A percentile compares a stretch with the other conserved stretches of the same genome.
These are phyloP conservation scores for Antitype chi DNA, from an alignment of 2,888 invertebrate genomes.

Conservation along the genomic window DNA sequence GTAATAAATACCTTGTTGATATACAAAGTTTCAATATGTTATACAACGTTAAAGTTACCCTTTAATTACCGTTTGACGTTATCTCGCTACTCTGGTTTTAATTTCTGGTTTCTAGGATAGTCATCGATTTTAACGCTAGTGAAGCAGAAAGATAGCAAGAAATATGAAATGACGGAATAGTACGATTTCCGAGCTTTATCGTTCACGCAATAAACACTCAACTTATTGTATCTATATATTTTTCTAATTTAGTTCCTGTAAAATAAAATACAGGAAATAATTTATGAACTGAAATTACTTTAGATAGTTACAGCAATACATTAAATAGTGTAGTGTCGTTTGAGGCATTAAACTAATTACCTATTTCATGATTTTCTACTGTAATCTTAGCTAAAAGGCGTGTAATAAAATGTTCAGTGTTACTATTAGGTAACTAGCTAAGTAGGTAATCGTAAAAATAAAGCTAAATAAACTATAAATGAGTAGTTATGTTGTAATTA, in stretches of 20 bases:
- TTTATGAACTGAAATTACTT: constrained; percentile 10
- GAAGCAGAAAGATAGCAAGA: constrained; percentile 38
- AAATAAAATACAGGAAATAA: constrained; percentile 46
- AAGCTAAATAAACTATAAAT: constrained; percentile 19
- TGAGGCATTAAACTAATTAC: neutral
- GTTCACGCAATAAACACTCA: constrained; percentile 36
- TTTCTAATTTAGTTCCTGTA: constrained; percentile 13
- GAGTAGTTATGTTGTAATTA: constrained; percentile 2
- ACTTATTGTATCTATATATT: constrained; percentile 9
- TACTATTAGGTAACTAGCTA: constrained; percentile 13
- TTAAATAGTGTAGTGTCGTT: constrained; percentile 16
- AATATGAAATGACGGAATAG: constrained; percentile 55
- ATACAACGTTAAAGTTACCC: constrained; percentile 42
- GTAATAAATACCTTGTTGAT: constrained; percentile 47
- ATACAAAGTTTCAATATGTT: constrained; percentile 47
- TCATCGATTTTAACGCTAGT: constrained; percentile 37
- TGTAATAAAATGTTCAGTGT: constrained; percentile 26
- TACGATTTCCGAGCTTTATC: constrained; percentile 29
- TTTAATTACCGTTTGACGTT: constrained; percentile 63
- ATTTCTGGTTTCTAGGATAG: constrained; percentile 46
- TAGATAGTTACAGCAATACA: constrained; percentile 11
- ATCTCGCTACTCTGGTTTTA: constrained; percentile 52
- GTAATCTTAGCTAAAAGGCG: constrained; percentile 21
- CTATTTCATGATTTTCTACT: constrained; percentile 4
- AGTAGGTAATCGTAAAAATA: constrained; percentile 15